phyloP scores from a whole-genome alignment of 2,888 invertebrate species.

The Coremacera marginata region DNA sequence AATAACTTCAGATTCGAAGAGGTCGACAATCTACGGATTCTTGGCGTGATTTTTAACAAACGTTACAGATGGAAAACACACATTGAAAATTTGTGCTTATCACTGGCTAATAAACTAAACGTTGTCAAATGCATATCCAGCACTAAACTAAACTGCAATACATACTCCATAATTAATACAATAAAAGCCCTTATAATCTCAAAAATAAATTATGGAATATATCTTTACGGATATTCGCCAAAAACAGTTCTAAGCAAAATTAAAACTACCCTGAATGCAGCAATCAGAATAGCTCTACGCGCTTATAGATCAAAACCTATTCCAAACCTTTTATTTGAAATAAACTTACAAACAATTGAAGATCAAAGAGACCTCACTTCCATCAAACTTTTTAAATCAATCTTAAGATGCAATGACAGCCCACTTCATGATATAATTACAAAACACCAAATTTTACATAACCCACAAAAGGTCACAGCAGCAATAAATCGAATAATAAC shows the following conservation, averaged over 20 bases:
- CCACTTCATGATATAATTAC: too few relatives aligned
- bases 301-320: constrained; percentile 38
- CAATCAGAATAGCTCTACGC: constrained; percentile 27
- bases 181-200: constrained; percentile 32
- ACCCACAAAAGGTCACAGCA: too few relatives aligned
- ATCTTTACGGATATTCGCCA: constrained; percentile 24
- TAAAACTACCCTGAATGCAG: constrained; percentile 23
- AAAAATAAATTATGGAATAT: constrained; percentile 39
- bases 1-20: not conserved
- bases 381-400: too few relatives aligned
- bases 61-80: constrained; percentile 11
- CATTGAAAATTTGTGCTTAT: constrained; percentile 3
- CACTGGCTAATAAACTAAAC: not conserved
- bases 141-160: constrained; percentile 31
- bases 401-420: too few relatives aligned
- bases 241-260: constrained; percentile 29
- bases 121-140: constrained; percentile 40
- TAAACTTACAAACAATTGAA: constrained; percentile 19
- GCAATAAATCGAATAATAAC: too few relatives aligned
- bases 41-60: constrained; percentile 14
- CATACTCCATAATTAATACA: constrained; percentile 18
- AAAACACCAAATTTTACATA: too few relatives aligned
- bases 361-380: constrained; percentile 7
- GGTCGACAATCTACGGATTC: not conserved
- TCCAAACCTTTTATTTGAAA: constrained; percentile 38